phyloP scores from a whole-genome alignment of 2,888 invertebrate species.

The Heliconius hortense region DNA sequence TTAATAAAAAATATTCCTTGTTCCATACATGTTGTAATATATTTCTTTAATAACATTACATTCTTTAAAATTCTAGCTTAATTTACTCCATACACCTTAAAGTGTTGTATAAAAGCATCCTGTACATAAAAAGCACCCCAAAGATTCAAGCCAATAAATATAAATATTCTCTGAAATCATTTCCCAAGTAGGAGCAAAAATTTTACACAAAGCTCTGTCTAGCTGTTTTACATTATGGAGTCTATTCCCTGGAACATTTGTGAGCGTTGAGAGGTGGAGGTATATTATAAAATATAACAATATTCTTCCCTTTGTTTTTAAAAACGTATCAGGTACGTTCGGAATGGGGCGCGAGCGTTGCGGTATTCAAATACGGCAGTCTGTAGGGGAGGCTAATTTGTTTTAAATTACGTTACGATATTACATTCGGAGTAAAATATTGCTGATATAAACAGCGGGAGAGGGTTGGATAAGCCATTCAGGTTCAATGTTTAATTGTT shows the following conservation, averaged over 20 bases:
- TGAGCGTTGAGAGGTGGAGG: constrained; percentile 50
- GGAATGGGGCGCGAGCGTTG: constrained; percentile 70
- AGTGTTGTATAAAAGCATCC: neutral
- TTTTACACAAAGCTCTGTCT: constrained; percentile 65
- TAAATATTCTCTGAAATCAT: constrained; percentile 42
- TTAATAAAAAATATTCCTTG: neutral
- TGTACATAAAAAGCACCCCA: neutral
- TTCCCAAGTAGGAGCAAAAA: constrained; percentile 63
- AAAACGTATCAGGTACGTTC: constrained; percentile 60
- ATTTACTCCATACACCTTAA: neutral
- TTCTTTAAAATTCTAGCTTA: neutral
- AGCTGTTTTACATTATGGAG: constrained; percentile 70
- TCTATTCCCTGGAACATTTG: constrained; percentile 67
- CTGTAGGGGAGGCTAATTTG: constrained; percentile 79
- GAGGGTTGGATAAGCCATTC: constrained; percentile 63
- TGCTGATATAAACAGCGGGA: constrained; percentile 70
- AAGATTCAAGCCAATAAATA: constrained; percentile 17
- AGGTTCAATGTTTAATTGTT: constrained; percentile 38
- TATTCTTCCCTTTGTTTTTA: constrained; percentile 75
- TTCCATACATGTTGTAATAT: too few relatives aligned
- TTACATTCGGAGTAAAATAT: constrained; percentile 76
- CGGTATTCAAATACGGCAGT: constrained; percentile 76
- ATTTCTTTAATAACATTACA: neutral
- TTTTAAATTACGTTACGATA: constrained; percentile 82
- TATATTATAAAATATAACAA: constrained; percentile 73